phyloP scores from a whole-genome alignment of 2,888 invertebrate genomes.

The Poecilus cupreus region DNA sequence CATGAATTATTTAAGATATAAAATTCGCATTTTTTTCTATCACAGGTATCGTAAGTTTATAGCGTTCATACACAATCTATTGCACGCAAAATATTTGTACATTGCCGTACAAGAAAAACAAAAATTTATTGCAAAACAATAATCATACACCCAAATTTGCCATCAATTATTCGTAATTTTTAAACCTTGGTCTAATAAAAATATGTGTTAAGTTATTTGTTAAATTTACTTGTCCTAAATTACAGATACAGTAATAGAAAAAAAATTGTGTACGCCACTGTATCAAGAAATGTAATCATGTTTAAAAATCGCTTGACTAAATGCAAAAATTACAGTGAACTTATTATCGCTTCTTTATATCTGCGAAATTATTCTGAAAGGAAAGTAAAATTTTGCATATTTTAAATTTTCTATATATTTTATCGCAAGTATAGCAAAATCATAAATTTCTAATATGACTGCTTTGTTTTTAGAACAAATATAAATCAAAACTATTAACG shows the following conservation, averaged over 20 bases:
- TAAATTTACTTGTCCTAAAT: too few relatives aligned
- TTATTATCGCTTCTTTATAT: background rate
- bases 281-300: background rate
- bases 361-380: background rate
- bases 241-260: background rate
- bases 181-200: too few relatives aligned
- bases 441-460: too few relatives aligned
- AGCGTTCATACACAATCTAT: background rate
- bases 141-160: too few relatives aligned
- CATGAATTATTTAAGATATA: slow-evolving; percentile 20
- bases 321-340: slow-evolving; percentile 22
- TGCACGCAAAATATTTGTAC: slow-evolving; percentile 14
- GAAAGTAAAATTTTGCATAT: background rate
- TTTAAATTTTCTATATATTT: background rate
- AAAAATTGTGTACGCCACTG: background rate
- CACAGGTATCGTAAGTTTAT: background rate
- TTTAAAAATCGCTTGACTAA: slow-evolving; percentile 2
- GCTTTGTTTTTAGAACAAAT: too few relatives aligned
- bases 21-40: background rate
- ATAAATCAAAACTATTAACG: too few relatives aligned
- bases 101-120: background rate
- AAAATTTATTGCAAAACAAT: too few relatives aligned
- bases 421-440: background rate
- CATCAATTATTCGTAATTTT: too few relatives aligned
- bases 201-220: too few relatives aligned